Conservation (phyloP, 2,797 vertebrate genomes). For the Cryptoblepharus egeriae region DNA sequence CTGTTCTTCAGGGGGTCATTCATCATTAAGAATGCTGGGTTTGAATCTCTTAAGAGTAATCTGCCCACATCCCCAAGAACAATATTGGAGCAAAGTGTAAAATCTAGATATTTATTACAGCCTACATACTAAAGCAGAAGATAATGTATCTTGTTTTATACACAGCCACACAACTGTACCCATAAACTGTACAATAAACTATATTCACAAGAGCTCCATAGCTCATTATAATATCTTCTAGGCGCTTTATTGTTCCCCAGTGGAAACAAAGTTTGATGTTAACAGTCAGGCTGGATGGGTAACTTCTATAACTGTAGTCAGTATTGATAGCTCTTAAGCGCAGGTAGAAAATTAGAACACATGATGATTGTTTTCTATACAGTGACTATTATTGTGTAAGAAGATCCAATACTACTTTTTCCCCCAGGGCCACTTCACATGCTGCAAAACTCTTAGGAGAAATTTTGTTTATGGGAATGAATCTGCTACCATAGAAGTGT, state of each 20-base stretch:
- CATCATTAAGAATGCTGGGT: not conserved
- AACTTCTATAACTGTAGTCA: slow-evolving; percentile 35
- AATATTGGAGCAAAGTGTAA: slow-evolving; percentile 18
- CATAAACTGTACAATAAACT: slow-evolving; percentile 43
- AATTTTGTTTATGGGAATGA: not conserved
- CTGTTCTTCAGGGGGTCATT: not conserved
- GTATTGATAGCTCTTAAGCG: slow-evolving; percentile 18
- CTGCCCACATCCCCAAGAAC: slow-evolving; percentile 18
- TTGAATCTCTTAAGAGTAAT: not conserved
- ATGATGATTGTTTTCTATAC: not conserved
- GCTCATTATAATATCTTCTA: slow-evolving; percentile 53
- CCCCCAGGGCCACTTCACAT: not conserved
- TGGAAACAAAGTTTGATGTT: slow-evolving; percentile 41
- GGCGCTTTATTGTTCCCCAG: slow-evolving; percentile 47
- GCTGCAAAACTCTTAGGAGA: not conserved
- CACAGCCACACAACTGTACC: slow-evolving; percentile 8
- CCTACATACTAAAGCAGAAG: slow-evolving; percentile 34
- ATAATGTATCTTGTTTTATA: slow-evolving; percentile 27
- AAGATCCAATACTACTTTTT: not conserved
- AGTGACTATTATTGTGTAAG: not conserved
- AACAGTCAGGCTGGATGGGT: slow-evolving; percentile 22
- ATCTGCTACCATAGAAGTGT: not conserved
- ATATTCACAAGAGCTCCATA: slow-evolving; percentile 25
- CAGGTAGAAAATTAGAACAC: not conserved
- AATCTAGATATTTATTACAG: not conserved